phyloP scores from a whole-genome alignment of 2,888 invertebrate genomes.

The Troilus luridus region DNA sequence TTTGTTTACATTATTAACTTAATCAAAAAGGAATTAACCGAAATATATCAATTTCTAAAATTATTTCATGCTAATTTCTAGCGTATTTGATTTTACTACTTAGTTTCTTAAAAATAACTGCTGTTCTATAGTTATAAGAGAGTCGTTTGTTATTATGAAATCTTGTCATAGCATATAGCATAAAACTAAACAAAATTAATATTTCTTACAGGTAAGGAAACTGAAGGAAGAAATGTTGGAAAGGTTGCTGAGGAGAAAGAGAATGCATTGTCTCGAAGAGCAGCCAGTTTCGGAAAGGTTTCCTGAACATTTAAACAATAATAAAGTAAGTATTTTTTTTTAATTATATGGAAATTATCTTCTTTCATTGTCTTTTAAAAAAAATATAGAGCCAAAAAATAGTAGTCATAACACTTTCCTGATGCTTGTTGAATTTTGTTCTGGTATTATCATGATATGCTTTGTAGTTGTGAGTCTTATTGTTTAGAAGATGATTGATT shows the following conservation, averaged over 20 bases:
- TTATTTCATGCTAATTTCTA: too few species aligned
- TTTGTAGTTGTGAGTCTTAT: too few species aligned
- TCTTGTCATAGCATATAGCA: background rate
- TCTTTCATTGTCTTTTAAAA: too few species aligned
- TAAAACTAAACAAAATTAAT: background rate
- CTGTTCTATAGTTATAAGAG: too few species aligned
- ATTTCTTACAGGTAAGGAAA: conserved; percentile 74
- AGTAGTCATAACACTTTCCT: too few species aligned
- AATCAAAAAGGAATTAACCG: background rate
- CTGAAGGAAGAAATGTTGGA: conserved; percentile 86
- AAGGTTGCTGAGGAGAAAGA: conserved; percentile 78
- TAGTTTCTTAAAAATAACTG: too few species aligned
- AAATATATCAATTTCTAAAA: background rate
- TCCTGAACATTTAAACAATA: conserved; percentile 58
- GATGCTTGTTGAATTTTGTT: too few species aligned
- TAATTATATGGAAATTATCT: too few species aligned
- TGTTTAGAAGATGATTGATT: too few species aligned
- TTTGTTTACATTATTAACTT: background rate
- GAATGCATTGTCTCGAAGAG: conserved; percentile 70
- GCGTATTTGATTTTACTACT: too few species aligned
- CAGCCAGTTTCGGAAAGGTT: conserved; percentile 44
- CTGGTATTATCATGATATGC: too few species aligned
- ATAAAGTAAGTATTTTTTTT: background rate
- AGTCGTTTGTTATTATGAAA: background rate
- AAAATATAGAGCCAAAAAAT: too few species aligned